A percentile compares a stretch with the other conserved stretches of the same genome.
Evolutionary conservation across 35 echinoderm and acorn worm species (phyloP).

Genomic region (Apostichopus japonicus): DNA sequence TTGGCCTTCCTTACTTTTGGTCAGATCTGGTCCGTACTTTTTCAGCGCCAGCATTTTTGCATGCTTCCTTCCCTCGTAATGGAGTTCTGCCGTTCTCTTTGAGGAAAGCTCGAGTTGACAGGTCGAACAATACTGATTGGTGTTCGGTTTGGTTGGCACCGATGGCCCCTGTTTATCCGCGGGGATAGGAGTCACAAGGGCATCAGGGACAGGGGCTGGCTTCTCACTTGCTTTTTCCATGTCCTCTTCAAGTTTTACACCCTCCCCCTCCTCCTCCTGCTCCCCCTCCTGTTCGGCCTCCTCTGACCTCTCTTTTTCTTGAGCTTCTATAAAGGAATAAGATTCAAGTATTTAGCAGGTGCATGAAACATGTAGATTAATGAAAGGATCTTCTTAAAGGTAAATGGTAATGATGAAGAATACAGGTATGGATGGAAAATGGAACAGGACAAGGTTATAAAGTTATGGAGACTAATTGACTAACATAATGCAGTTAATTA

Average conservation of each 20-base stretch:
- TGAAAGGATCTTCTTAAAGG: too few species aligned
- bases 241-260: not conserved
- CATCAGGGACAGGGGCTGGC: too few species aligned
- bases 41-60: not conserved
- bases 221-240: too few species aligned
- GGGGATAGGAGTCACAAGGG: too few species aligned
- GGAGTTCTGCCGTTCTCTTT: not conserved
- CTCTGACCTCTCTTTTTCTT: not conserved
- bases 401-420: too few species aligned
- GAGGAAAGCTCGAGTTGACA: not conserved
- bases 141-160: not conserved
- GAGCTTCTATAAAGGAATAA: not conserved
- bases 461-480: too few species aligned
- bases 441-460: too few species aligned
- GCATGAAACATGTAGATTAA: too few species aligned
- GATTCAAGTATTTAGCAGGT: too few species aligned
- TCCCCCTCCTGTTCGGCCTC: not conserved
- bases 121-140: not conserved
- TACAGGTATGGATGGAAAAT: too few species aligned
- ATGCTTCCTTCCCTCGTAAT: constrained; percentile 25
- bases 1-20: not conserved
- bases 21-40: not conserved
- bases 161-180: not conserved
- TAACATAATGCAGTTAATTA: too few species aligned
- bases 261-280: not conserved